These are phyloP conservation scores for Bombus superbus DNA, from an alignment of 1,140 invertebrate species.

Conservation along the genomic window DNA sequence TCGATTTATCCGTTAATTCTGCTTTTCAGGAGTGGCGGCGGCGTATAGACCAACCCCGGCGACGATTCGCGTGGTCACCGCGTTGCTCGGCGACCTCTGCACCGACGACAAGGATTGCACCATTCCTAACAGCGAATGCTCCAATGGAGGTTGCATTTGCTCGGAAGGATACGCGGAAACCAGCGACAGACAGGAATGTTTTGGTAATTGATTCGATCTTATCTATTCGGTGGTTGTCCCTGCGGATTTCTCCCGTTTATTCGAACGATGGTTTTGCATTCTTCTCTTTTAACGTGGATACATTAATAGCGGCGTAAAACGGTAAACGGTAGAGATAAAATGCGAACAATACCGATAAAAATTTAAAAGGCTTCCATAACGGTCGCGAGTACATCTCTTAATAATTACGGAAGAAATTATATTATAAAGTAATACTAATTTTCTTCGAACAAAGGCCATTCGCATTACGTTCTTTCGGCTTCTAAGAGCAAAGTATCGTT, in stretches of 20 bases:
- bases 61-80: constrained; percentile 87
- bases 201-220: constrained; percentile 83
- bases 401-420: too few species aligned
- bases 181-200: constrained; percentile 88
- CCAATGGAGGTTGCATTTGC: constrained; percentile 89
- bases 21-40: constrained; percentile 74
- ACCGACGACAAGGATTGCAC: constrained; percentile 88
- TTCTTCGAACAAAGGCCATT: neutral
- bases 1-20: constrained; percentile 4
- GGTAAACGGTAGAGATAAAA: too few species aligned
- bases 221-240: neutral
- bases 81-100: constrained; percentile 90
- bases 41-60: constrained; percentile 86
- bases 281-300: too few species aligned
- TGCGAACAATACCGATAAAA: too few species aligned
- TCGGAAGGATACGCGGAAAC: constrained; percentile 86
- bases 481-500: neutral
- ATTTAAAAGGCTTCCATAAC: too few species aligned
- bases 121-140: constrained; percentile 88
- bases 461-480: neutral
- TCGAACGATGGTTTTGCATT: neutral
- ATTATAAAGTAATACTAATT: neutral
- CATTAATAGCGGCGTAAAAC: too few species aligned
- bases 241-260: neutral
- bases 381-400: too few species aligned